These are phyloP conservation scores for Lottia scabra DNA, from an alignment of 2,888 invertebrate species.

Conservation along the genomic window DNA sequence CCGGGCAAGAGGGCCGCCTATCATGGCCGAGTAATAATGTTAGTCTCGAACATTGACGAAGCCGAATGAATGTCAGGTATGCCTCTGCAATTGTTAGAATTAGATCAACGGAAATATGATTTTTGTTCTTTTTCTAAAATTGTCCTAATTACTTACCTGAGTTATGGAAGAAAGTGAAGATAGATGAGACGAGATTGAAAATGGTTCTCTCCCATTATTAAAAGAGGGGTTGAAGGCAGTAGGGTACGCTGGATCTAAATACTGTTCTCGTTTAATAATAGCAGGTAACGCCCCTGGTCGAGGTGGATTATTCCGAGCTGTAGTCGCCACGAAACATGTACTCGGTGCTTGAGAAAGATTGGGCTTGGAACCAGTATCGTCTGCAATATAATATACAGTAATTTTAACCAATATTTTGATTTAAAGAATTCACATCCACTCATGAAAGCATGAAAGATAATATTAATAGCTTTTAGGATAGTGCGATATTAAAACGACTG, in stretches of 20 bases:
- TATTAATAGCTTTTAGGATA: too few relatives aligned
- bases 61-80: too few relatives aligned
- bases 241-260: slow-evolving; percentile 13
- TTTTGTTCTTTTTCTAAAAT: too few relatives aligned
- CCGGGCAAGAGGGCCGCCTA: too few relatives aligned
- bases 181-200: slow-evolving; percentile 30
- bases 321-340: slow-evolving; percentile 60
- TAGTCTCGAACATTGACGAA: too few relatives aligned
- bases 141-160: not conserved
- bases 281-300: slow-evolving; percentile 21
- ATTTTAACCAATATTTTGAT: too few relatives aligned
- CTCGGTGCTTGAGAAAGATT: slow-evolving; percentile 56
- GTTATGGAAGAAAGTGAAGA: slow-evolving; percentile 21
- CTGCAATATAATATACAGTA: slow-evolving; percentile 30
- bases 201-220: slow-evolving; percentile 18
- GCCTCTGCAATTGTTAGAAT: too few relatives aligned
- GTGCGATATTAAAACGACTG: too few relatives aligned
- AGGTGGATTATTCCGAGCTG: slow-evolving; percentile 32
- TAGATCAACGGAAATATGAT: too few relatives aligned
- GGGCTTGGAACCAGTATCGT: slow-evolving; percentile 52
- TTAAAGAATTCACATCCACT: too few relatives aligned
- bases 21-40: too few relatives aligned
- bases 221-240: slow-evolving; percentile 17
- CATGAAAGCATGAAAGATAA: too few relatives aligned
- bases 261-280: slow-evolving; percentile 32